Conservation (phyloP, 2,888 invertebrate species). For the Bedellia somnulentella region DNA sequence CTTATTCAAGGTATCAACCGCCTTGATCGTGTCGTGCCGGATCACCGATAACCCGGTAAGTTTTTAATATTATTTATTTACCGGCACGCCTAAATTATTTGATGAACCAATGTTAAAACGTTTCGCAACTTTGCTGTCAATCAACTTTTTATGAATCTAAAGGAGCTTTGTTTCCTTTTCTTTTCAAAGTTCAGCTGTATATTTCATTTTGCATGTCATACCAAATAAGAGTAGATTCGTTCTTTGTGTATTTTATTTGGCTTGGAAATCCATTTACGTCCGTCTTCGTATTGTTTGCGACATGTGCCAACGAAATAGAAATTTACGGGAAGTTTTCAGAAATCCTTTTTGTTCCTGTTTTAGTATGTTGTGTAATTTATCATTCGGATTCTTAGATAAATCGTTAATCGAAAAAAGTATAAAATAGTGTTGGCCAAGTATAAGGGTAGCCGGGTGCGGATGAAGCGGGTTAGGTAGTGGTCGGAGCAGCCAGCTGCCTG, state of each 20-base stretch:
- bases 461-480: no score
- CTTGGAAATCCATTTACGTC: not conserved
- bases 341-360: no score
- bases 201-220: conserved; percentile 3
- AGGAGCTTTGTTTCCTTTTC: conserved; percentile 1
- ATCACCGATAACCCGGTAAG: conserved; percentile 21
- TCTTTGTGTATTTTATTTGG: conserved; percentile 1
- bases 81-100: no score
- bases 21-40: conserved; percentile 20
- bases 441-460: no score
- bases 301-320: no score
- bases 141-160: conserved; percentile 2
- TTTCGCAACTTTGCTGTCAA: conserved; percentile 1
- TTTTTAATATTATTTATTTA: conserved; percentile 13
- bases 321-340: no score
- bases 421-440: no score
- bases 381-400: no score
- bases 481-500: conserved; percentile 47
- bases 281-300: no score
- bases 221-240: not conserved
- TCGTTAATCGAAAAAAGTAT: no score
- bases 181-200: conserved; percentile 1
- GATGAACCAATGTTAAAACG: no score
- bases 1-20: conserved; percentile 34
- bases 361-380: no score